Evolutionary conservation across 37 sponge, comb jelly and placozoan species (phyloP).

Genomic region (Halichondria panicea): DNA sequence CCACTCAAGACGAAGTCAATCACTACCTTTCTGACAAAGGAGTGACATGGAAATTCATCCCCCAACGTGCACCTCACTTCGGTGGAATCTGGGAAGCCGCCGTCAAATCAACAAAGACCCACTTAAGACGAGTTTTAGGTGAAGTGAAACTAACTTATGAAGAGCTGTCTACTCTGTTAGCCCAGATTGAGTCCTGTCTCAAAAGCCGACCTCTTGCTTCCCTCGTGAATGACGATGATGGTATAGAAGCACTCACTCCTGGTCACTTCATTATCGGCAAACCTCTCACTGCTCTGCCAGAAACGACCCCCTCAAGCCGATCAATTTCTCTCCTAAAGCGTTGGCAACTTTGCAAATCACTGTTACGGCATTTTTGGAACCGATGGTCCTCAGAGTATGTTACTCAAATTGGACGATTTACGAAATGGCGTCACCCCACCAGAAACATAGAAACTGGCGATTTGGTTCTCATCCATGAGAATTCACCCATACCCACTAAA

Average conservation of each 20-base stretch:
- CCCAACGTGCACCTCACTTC: slow-evolving; percentile 31
- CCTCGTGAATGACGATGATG: slow-evolving; percentile 12
- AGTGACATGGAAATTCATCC: slow-evolving; percentile 37
- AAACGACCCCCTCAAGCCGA: neutral
- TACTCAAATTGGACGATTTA: neutral
- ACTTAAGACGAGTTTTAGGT: neutral
- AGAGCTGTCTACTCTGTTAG: slow-evolving; percentile 26
- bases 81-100: slow-evolving; percentile 26
- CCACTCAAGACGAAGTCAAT: neutral
- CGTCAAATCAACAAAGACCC: slow-evolving; percentile 10
- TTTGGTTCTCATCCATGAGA: slow-evolving; percentile 6
- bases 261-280: slow-evolving; percentile 13
- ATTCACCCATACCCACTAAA: slow-evolving; percentile 1
- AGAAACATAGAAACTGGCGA: slow-evolving; percentile 5
- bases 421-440: no score
- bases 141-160: slow-evolving; percentile 33
- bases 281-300: slow-evolving; percentile 6
- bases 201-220: slow-evolving; percentile 38
- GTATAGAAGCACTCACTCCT: neutral
- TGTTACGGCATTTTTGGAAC: slow-evolving; percentile 45
- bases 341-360: slow-evolving; percentile 35
- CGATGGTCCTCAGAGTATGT: slow-evolving; percentile 29
- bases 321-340: slow-evolving; percentile 11
- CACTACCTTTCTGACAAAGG: slow-evolving; percentile 1
- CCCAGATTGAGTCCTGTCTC: slow-evolving; percentile 36